These are phyloP conservation scores for Microchirus variegatus DNA, from an alignment of 2,797 vertebrate species.

Conservation along the genomic window DNA sequence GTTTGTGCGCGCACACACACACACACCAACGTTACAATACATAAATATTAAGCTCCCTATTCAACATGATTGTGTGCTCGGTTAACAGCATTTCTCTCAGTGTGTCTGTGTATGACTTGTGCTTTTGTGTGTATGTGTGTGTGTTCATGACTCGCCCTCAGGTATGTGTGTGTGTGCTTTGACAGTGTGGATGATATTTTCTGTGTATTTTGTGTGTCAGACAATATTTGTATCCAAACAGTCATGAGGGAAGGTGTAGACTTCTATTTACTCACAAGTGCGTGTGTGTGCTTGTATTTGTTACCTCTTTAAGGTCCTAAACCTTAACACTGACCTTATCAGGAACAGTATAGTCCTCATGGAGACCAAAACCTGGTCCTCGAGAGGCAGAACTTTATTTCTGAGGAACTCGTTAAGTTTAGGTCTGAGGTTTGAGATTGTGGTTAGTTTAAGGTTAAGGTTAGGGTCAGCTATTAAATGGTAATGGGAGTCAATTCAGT, in stretches of 20 bases:
- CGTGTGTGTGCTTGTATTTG: slow-evolving; percentile 7
- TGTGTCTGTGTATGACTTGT: slow-evolving; percentile 11
- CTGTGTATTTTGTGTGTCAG: slow-evolving; percentile 38
- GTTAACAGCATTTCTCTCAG: slow-evolving; percentile 12
- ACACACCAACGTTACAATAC: too few relatives aligned
- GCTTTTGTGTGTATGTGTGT: slow-evolving; percentile 32
- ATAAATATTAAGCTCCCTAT: not conserved
- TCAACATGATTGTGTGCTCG: slow-evolving; percentile 8
- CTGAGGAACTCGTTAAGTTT: too few relatives aligned
- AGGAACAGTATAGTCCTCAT: too few relatives aligned
- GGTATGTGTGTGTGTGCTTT: slow-evolving; percentile 26
- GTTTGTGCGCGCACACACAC: too few relatives aligned
- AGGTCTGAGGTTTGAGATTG: too few relatives aligned
- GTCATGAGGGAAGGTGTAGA: slow-evolving; percentile 38
- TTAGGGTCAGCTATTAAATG: too few relatives aligned
- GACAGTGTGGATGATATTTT: slow-evolving; percentile 9
- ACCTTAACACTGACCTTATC: too few relatives aligned
- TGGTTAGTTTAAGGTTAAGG: too few relatives aligned
- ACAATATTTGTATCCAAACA: slow-evolving; percentile 40
- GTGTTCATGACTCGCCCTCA: slow-evolving; percentile 31
- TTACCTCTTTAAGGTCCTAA: not conserved
- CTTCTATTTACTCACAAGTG: slow-evolving; percentile 37
- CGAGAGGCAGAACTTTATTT: too few relatives aligned
- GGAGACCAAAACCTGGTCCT: too few relatives aligned
- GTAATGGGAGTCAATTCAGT: too few relatives aligned